phyloP scores from a whole-genome alignment of 2,888 invertebrate genomes.

The Galeopsomyia nigrocyanea region DNA sequence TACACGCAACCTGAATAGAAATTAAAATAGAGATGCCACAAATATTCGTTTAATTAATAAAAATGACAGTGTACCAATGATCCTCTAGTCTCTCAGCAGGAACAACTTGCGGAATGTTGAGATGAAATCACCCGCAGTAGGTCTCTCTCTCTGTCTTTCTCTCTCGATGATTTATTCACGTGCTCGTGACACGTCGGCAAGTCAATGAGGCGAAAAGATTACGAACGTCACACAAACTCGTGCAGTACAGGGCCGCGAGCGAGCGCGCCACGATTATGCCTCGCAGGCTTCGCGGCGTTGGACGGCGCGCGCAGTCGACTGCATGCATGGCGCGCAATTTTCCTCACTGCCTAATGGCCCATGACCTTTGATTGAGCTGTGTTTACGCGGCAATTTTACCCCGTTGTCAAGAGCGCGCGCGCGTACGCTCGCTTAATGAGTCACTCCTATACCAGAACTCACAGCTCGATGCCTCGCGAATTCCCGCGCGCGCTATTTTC shows the following conservation, averaged over 20 bases:
- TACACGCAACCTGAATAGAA: too few relatives aligned
- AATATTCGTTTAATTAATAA: too few relatives aligned
- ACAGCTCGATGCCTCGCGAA: neutral
- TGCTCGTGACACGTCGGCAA: constrained; percentile 17
- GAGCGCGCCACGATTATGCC: constrained; percentile 7
- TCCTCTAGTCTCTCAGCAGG: too few relatives aligned
- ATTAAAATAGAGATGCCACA: too few relatives aligned
- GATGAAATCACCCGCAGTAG: constrained; percentile 22
- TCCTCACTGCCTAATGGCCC: constrained; percentile 64
- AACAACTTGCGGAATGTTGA: too few relatives aligned
- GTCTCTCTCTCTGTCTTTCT: neutral
- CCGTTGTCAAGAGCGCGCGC: neutral
- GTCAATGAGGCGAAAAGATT: constrained; percentile 66
- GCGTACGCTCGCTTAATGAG: constrained; percentile 33
- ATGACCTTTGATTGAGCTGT: constrained; percentile 65
- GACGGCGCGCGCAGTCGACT: constrained; percentile 46
- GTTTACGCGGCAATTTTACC: constrained; percentile 46
- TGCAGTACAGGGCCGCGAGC: neutral
- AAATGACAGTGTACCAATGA: too few relatives aligned
- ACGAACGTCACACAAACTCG: constrained; percentile 26
- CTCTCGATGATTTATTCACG: constrained; percentile 56
- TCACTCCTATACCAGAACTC: constrained; percentile 3
- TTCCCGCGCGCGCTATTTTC: neutral
- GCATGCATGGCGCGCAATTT: constrained; percentile 65
- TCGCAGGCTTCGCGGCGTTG: constrained; percentile 7